Evolutionary conservation across 2,113 vertebrate species (phyloP), one percentile per base, ranked within the genome.

Genomic region (Bungarus multicinctus): DNA sequence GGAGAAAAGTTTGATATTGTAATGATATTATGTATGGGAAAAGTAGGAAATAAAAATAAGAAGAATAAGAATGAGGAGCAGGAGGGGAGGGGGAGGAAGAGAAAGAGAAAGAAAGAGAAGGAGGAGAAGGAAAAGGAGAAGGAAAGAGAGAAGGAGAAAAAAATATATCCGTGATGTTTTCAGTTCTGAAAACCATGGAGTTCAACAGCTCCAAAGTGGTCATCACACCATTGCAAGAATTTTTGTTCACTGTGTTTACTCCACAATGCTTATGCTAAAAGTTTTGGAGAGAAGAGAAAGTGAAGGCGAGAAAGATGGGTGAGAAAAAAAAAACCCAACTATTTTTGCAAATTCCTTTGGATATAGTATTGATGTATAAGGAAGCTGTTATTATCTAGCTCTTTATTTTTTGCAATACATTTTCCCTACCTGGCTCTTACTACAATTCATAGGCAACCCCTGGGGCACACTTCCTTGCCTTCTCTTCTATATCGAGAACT

Each of bases 291-390:
- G 45, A 86, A 8, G 5, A 64, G 22, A 23, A 52, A n/a, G 88
- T 74, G 89, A 0, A 88, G 12, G 34, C 2, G 88, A 22, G 58
- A 45, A 89, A 25, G 22, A 87, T n/a, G 34, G 4, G 4, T 1
- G 1, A 87, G 43, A 54, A 45, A 57, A 74, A 23, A 53, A 22
- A 86, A 7, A 9, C 23, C 23, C 22, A 87, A 89, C 27, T 0
- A 22, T 53, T 2, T 90, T 22, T 0, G 0, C 89, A 52, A 39
- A 23, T 91, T 50, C 54, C n/a, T 53, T 88, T 92, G 91, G 58
- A 90, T 57, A 74, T 34, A 92, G 23, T 39, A n/a, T 45, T 90
- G 87, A 87, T 94, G 92, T 95, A 25, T 50, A 69, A 16, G 18
- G 39, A 2, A 5, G 11, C 16, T 85, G 10, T 1, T 93, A 1